Evolutionary conservation across 2,797 vertebrate genomes (phyloP), one percentile per base, ranked within the genome.

Genomic region (Pagetopsis macropterus): DNA sequence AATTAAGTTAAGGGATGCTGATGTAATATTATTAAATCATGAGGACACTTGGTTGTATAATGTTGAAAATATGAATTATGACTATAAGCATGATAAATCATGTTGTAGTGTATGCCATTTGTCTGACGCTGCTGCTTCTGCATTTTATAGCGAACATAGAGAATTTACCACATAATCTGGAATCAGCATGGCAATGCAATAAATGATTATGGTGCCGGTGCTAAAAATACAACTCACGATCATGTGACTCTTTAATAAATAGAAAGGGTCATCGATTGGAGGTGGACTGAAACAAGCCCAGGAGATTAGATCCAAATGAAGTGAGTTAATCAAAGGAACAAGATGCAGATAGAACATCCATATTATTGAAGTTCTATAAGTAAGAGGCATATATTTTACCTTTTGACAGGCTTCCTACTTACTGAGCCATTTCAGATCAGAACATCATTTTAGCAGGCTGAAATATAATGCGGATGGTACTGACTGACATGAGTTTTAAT

Each of bases 291-390:
- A 90, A 89, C 77, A 89, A 88, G 59, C 86, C 88, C 82, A 16
- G 55, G 88, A 91, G 89, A 90, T 87, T 77, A 82, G 81, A 85
- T 83, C 80, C 52, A 79, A 92, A 92, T 90, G 83, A 90, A 91
- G 86, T 76, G 82, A 93, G 90, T 94, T 92, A 92, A 94, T 94
- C 91, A 94, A 85, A 88, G 76, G 76, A 86, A 82, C 87, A 85
- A 81, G 88, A 75, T 87, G 84, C 58, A 58, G 91, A 90, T 88
- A 80, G 73, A 85, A 88, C 48, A 66, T 93, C 92, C 70, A 93
- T 92, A 92, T 58, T 94, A 94, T 93, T 80, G 90, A 93, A 80
- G 82, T 76, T 72, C 70, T 86, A 91, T 93, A 92, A 93, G 93
- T 89, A 87, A 91, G 85, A 90, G 63, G 77, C 74, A 87, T 87